Base-by-base conservation (phyloP, 2,113 vertebrate genomes). In the Theropithecus gelada region DNA sequence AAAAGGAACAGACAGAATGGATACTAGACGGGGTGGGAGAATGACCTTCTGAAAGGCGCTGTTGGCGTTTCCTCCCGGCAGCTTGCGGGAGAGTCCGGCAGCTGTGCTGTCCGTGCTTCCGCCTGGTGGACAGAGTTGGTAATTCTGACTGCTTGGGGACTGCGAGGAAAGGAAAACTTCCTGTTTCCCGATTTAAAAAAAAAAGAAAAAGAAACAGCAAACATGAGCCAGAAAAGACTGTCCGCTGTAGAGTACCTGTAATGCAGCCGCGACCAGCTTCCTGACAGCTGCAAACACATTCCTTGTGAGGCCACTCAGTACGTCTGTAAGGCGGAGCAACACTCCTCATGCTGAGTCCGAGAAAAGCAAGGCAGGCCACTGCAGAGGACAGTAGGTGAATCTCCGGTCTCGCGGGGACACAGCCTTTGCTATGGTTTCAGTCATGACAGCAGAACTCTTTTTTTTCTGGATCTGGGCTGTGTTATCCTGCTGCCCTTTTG, bases 71-170 rank as follows among this genome's bases (percentile, higher is more conserved):
- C 61, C 61, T 64, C 61, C 9, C 79, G 16, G 70, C 66, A 6
- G 32, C 35, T 17, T 1, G 14, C 57, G 18, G 6, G 38, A 78
- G 59, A 57, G 27, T 6, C 0, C 18, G 1, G 10, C 1, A 6
- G 40, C 75, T 35, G 23, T 48, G 38, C 16, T 43, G 95, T 20
- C 72, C 1, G 79, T 96, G 96, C 98, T 98, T 93, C 97, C 98
- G 93, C 95, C 98, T 97, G 55, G 93, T 96, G 98, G 98, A 72
- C 12, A 0, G 3, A 45, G 4, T 0, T 23, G 30, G 64, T 91
- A 92, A 97, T 70, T 81, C 38, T 55, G 79, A 48, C 32, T 14
- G 43, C 75, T 80, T 70, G 61, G 0, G 32, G 84, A 64, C 35
- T 8, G 45, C 16, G 90, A 27, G 84, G 18, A 89, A 89, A 82